Percentiles rank a stretch among this genome's conserved stretches.
phyloP scores from a whole-genome alignment of 2,113 vertebrate genomes.

The Phocoena phocoena region DNA sequence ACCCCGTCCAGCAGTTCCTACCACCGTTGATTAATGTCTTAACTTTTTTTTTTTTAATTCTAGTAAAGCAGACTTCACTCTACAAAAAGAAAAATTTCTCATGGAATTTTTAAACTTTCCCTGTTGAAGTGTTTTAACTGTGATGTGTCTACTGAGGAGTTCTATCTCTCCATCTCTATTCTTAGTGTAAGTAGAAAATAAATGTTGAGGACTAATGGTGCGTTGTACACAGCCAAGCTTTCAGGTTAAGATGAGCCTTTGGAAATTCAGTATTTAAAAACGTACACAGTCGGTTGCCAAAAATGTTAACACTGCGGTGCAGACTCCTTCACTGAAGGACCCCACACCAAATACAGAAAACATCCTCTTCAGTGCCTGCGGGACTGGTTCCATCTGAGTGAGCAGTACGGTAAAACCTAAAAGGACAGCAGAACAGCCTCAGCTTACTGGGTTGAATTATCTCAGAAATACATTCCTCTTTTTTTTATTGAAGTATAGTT shows the following conservation, averaged over 20 bases:
- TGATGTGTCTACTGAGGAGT: not conserved
- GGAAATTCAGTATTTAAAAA: not conserved
- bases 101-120: not conserved
- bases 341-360: conserved; percentile 84
- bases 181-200: not conserved
- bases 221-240: not conserved
- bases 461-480: not conserved
- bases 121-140: not conserved
- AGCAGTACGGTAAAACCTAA: conserved; percentile 86
- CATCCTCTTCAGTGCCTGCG: conserved; percentile 77
- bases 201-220: not conserved
- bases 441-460: too few relatives aligned
- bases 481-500: not conserved
- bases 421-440: not conserved
- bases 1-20: not conserved
- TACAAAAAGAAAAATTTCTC: not conserved
- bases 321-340: conserved; percentile 85
- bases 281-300: conserved; percentile 86
- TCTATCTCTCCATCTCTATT: not conserved
- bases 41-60: not conserved
- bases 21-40: not conserved
- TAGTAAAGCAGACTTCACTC: not conserved
- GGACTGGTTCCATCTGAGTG: conserved; percentile 81
- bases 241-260: not conserved
- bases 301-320: conserved; percentile 82